Evolutionary conservation across 2,888 invertebrate genomes (phyloP).

Genomic region (Hymenopus coronatus): DNA sequence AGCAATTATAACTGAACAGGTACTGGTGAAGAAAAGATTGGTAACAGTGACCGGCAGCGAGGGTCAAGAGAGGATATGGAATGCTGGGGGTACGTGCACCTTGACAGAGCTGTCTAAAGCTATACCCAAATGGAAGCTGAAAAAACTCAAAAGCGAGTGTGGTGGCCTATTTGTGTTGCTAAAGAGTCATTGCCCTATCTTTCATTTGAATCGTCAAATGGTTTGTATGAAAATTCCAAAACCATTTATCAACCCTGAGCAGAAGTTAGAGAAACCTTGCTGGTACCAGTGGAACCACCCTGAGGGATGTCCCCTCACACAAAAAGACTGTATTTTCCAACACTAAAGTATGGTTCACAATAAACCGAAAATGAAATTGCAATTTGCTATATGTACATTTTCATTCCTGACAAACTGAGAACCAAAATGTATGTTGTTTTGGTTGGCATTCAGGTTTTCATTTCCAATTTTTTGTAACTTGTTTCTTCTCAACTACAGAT

Average conservation of each 20-base stretch:
- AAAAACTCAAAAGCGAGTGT: conserved; percentile 74
- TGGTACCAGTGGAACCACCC: conserved; percentile 86
- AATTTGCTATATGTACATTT: too few relatives aligned
- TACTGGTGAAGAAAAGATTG: conserved; percentile 49
- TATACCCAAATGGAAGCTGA: conserved; percentile 59
- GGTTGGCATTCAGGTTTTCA: too few relatives aligned
- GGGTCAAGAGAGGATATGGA: conserved; percentile 53
- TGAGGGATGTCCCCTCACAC: conserved; percentile 72
- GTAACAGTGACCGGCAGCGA: conserved; percentile 23
- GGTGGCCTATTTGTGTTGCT: conserved; percentile 84
- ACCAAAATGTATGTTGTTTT: too few relatives aligned
- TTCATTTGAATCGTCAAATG: conserved; percentile 62
- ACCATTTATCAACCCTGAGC: conserved; percentile 39
- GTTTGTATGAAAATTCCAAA: conserved; percentile 66
- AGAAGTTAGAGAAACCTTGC: conserved; percentile 64
- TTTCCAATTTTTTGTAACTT: too few relatives aligned
- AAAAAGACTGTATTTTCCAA: conserved; percentile 67
- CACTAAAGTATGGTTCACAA: conserved; percentile 49
- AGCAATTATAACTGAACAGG: conserved; percentile 56
- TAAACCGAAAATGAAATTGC: too few relatives aligned
- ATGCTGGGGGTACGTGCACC: conserved; percentile 57
- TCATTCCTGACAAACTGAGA: too few relatives aligned
- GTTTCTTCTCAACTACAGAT: too few relatives aligned
- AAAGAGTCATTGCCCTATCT: conserved; percentile 79
- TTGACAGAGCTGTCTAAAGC: conserved; percentile 61